Evolutionary conservation across 2,888 invertebrate species (phyloP), one percentile per base, ranked within the genome.

Genomic region (Ceratothoa steindachneri): DNA sequence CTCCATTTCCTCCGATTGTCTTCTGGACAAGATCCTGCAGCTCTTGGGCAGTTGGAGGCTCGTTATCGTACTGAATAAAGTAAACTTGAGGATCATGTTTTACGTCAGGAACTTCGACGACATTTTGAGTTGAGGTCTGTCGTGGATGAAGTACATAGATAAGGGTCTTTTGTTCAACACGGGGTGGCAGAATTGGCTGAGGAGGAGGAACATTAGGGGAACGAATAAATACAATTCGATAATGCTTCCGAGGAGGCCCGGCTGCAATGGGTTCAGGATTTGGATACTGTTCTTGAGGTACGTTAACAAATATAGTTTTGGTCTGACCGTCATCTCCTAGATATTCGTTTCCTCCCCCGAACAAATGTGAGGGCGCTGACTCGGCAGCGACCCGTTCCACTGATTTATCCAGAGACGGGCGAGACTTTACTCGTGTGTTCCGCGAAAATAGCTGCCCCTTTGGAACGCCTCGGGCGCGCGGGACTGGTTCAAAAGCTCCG

Each of bases 231-330:
- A 92, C 90, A 82, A 92, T 92, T 84, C 92, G 91, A 87, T 92
- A 92, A 84, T 92, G 91, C 82, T 91, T 92, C 84, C 91, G 91
- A 0, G 91, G 82, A 83, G 93, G 93, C 85, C 93, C 93, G 66
- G 93, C 88, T 1, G 86, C 84, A 1, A 82, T 90, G 80, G 91
- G 90, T 3, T 86, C 85, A 81, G 89, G 88, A 51, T 88, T 89
- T n/a, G 90, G 92, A 29, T 30, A 67, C 51, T 66, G 65, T 82
- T 93, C 93, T 73, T 93, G 93, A 67, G 93, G 93, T 22, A 93
- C 93, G 84, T 93, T 93, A 22, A 94, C 93, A 86, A 93, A 94
- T 15, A 94, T 93, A 84, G 93, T 93, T 83, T 94, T 94, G 85
- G 68, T 68, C n/a, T 69, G 75, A 1, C 55, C 73, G 24, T 55